phyloP scores from a whole-genome alignment of 1,140 invertebrate species.

The Zaprionus ghesquierei region DNA sequence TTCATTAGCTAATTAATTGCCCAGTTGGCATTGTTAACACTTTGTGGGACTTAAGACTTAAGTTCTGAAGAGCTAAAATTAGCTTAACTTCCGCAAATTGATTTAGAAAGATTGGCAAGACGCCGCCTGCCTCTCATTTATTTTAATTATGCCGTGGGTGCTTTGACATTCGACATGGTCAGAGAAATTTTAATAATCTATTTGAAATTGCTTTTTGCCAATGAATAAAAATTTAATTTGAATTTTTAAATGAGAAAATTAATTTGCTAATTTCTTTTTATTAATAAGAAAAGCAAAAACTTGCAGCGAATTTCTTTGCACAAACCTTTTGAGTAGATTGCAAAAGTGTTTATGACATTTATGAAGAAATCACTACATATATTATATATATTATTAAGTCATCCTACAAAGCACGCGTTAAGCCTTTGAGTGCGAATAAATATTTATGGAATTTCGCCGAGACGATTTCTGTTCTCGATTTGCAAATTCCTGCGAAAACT shows the following conservation, averaged over 20 bases:
- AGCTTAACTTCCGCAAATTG: slow-evolving; percentile 43
- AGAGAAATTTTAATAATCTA: neutral
- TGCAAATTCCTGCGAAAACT: neutral
- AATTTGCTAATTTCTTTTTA: neutral
- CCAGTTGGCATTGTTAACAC: slow-evolving; percentile 31
- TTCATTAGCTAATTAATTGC: slow-evolving; percentile 76
- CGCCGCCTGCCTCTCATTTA: slow-evolving; percentile 28
- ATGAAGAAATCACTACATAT: too few species aligned
- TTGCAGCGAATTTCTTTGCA: too few species aligned
- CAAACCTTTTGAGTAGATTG: too few species aligned
- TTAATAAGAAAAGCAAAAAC: too few species aligned
- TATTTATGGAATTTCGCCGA: neutral
- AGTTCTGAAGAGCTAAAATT: slow-evolving; percentile 48
- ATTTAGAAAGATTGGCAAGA: slow-evolving; percentile 48
- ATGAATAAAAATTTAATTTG: neutral
- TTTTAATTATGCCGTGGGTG: slow-evolving; percentile 38
- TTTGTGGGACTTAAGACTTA: slow-evolving; percentile 9
- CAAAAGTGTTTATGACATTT: too few species aligned
- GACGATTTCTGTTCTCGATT: neutral
- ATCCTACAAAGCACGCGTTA: neutral
- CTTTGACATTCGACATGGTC: neutral
- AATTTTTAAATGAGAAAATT: neutral
- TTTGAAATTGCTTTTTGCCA: neutral
- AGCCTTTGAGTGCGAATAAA: neutral
- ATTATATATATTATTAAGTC: neutral